Percentiles rank a stretch among this genome's conserved stretches.
phyloP scores from a whole-genome alignment of 2,888 invertebrate species.

The Hemistola chrysoprasaria region DNA sequence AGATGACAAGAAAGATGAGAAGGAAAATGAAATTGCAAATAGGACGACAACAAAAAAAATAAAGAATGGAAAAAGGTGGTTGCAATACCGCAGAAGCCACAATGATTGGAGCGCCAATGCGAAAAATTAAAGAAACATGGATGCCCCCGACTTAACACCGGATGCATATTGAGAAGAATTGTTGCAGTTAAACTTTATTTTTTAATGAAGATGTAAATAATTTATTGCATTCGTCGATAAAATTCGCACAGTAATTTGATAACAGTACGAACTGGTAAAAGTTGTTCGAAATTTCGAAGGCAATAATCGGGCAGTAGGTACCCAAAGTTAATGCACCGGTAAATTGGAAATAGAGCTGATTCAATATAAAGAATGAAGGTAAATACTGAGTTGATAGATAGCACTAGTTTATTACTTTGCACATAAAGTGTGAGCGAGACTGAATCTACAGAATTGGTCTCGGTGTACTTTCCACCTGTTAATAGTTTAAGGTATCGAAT shows the following conservation, averaged over 20 bases:
- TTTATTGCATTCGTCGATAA: too few relatives aligned
- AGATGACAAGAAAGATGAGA: too few relatives aligned
- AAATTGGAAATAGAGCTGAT: conserved; percentile 59
- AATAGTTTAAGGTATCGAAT: conserved; percentile 11
- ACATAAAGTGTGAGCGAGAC: conserved; percentile 32
- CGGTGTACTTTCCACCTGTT: conserved; percentile 41
- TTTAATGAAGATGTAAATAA: too few relatives aligned
- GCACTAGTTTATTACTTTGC: not conserved
- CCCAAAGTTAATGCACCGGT: conserved; percentile 52
- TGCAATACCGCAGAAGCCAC: conserved; percentile 45
- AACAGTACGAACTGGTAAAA: too few relatives aligned
- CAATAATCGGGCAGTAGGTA: conserved; percentile 45
- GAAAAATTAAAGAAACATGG: conserved; percentile 33
- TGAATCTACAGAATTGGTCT: conserved; percentile 39
- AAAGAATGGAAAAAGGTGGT: conserved; percentile 54
- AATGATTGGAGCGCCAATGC: conserved; percentile 43
- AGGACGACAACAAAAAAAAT: conserved; percentile 45
- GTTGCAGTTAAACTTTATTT: not conserved
- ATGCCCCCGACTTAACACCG: conserved; percentile 10
- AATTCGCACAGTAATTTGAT: too few relatives aligned
- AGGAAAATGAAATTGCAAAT: conserved; percentile 34
- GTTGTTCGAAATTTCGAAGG: conserved; percentile 31
- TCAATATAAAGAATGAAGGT: conserved; percentile 38
- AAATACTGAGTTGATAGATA: too few relatives aligned
- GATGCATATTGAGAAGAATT: conserved; percentile 2